These are phyloP conservation scores for Euphydryas editha DNA, from an alignment of 2,888 invertebrate species.

Conservation along the genomic window DNA sequence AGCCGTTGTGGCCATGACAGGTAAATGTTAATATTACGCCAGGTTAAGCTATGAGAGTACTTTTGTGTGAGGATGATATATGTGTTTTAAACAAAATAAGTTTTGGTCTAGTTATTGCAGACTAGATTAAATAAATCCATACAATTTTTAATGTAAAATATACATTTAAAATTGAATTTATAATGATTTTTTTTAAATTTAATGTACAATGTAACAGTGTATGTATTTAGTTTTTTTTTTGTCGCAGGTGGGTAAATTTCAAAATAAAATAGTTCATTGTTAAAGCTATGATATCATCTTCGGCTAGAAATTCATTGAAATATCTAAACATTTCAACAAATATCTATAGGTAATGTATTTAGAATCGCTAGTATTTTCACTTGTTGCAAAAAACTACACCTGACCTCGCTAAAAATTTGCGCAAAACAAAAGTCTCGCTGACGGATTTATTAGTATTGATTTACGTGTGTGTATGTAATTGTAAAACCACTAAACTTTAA, in stretches of 20 bases:
- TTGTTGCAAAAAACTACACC: slow-evolving; percentile 49
- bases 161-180: too few species aligned
- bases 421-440: slow-evolving; percentile 15
- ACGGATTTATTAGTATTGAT: slow-evolving; percentile 48
- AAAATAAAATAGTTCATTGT: neutral
- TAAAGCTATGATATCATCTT: slow-evolving; percentile 15
- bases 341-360: slow-evolving; percentile 32
- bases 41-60: slow-evolving; percentile 19
- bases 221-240: neutral
- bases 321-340: slow-evolving; percentile 39
- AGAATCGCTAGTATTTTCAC: slow-evolving; percentile 48
- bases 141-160: too few species aligned
- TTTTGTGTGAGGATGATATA: neutral
- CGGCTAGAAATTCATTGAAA: slow-evolving; percentile 10
- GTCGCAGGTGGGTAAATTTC: neutral
- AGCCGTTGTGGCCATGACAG: slow-evolving; percentile 50
- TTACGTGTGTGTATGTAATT: slow-evolving; percentile 26
- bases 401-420: slow-evolving; percentile 47
- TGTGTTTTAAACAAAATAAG: neutral
- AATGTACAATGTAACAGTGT: too few species aligned
- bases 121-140: too few species aligned
- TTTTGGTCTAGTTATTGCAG: too few species aligned
- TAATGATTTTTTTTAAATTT: too few species aligned
- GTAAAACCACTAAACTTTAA: slow-evolving; percentile 6
- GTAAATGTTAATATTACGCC: slow-evolving; percentile 42